phyloP scores from a whole-genome alignment of 2,113 vertebrate genomes.

The Pteropus alecto region DNA sequence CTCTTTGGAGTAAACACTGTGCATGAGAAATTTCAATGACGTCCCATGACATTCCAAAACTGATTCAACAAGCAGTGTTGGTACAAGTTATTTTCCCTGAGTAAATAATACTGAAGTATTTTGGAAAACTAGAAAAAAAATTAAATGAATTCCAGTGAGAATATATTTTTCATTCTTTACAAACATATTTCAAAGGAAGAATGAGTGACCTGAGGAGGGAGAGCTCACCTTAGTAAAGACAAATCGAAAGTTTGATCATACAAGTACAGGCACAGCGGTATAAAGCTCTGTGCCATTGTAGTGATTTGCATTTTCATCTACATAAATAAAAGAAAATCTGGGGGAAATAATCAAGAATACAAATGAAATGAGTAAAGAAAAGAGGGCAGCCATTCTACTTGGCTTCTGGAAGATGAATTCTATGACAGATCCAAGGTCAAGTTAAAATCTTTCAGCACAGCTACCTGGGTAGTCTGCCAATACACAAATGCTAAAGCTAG shows the following conservation, averaged over 20 bases:
- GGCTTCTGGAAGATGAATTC: constrained; percentile 16
- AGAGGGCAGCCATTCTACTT: not conserved
- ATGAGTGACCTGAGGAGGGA: no score
- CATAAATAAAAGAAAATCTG: not conserved
- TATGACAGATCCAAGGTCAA: constrained; percentile 18
- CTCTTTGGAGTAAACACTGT: not conserved
- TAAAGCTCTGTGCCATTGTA: not conserved
- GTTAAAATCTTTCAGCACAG: not conserved
- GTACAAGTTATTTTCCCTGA: not conserved
- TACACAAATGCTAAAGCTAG: not conserved
- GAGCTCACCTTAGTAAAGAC: not conserved
- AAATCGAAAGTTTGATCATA: not conserved
- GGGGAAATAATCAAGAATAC: not conserved
- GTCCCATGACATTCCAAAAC: not conserved
- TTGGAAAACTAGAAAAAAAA: not conserved
- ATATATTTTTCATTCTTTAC: not conserved
- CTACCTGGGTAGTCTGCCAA: constrained; percentile 23
- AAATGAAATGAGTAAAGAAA: not conserved
- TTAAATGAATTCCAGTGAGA: not conserved
- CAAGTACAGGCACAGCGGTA: not conserved
- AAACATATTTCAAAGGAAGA: not conserved
- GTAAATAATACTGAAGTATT: not conserved
- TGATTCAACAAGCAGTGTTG: not conserved
- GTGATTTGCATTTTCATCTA: not conserved
- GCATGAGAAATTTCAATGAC: not conserved